Base-by-base conservation (phyloP, 2,113 vertebrate species). In the Pygoscelis antarcticus region DNA sequence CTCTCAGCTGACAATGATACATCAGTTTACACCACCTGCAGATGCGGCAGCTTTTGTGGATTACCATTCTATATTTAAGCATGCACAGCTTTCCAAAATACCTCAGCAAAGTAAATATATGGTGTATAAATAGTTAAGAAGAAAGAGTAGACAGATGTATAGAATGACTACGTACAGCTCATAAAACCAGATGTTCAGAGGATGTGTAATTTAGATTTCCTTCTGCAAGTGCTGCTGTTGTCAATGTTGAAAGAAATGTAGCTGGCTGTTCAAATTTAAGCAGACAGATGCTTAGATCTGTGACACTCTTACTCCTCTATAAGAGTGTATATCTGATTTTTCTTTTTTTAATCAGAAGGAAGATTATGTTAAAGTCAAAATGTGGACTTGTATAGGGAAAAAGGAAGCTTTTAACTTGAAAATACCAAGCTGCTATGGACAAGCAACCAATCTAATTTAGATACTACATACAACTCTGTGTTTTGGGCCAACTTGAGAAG, bases 81-180 rank as follows among this genome's bases (percentile, higher is more conserved):
- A 55, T 19, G 19, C 26, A 27, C 19, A 74, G 27, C 66, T 68
- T 78, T 83, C 47, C 12, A 46, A 20, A 87, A 68, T 29, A 7
- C 51, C 34, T 68, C 60, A 68, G 40, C 27, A 46, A 40, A 62
- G 29, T 38, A 69, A n/a, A 68, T 17, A 23, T 11, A 46, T 32
- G 25, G 36, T 46, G 21, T 57, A 40, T 38, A 69, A 51, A 57
- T 10, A 88, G 42, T 69, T 74, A 68, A 78, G 65, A 60, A 65
- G 27, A 40, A 76, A 36, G 61, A 80, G 16, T 18, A 61, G 66
- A 60, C 64, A 72, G 25, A 29, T 51, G 12, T 13, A 62, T 17
- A 27, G 26, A 25, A 29, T 29, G 40, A 40, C 54, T 83, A 19
- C 1, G 0, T n/a, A 38, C 0, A 0, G 46, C 22, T 87, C 14